Conservation (phyloP, 2,113 vertebrate species). For the Tretioscincus oriximinensis region DNA sequence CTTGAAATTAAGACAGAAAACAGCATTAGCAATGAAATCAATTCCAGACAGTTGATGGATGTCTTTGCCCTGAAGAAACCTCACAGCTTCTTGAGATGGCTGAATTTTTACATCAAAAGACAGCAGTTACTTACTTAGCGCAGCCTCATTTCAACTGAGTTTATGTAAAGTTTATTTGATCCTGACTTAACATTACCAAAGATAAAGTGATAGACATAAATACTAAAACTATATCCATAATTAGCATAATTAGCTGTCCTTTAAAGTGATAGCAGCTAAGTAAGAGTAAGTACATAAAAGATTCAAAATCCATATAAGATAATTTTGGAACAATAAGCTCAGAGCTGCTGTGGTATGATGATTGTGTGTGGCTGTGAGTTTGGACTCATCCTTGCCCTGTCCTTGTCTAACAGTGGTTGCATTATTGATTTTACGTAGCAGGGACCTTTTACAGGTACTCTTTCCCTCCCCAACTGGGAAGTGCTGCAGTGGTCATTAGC, state of each 20-base stretch:
- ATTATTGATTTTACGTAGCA: too few species aligned
- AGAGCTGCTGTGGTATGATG: too few species aligned
- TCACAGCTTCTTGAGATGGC: background rate
- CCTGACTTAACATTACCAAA: background rate
- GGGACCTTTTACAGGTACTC: too few species aligned
- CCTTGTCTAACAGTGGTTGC: too few species aligned
- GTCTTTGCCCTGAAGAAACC: slow-evolving; percentile 7
- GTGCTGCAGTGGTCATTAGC: too few species aligned
- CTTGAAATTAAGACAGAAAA: slow-evolving; percentile 24
- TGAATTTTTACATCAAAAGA: slow-evolving; percentile 2
- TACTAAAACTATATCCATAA: background rate
- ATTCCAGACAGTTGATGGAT: slow-evolving; percentile 9
- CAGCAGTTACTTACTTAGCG: background rate
- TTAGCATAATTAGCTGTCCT: background rate
- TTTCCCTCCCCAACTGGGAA: too few species aligned
- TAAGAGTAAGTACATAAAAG: too few species aligned
- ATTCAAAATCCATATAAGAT: too few species aligned
- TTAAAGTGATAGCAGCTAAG: too few species aligned
- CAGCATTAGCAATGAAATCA: slow-evolving; percentile 1
- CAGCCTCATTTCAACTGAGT: background rate
- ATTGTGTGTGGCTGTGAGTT: too few species aligned
- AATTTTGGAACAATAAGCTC: too few species aligned
- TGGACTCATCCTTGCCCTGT: too few species aligned
- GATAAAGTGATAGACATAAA: background rate
- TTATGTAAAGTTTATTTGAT: background rate